Evolutionary conservation across 2,888 invertebrate genomes (phyloP), one percentile per base, ranked within the genome.

Genomic region (Pristionchus mayeri): DNA sequence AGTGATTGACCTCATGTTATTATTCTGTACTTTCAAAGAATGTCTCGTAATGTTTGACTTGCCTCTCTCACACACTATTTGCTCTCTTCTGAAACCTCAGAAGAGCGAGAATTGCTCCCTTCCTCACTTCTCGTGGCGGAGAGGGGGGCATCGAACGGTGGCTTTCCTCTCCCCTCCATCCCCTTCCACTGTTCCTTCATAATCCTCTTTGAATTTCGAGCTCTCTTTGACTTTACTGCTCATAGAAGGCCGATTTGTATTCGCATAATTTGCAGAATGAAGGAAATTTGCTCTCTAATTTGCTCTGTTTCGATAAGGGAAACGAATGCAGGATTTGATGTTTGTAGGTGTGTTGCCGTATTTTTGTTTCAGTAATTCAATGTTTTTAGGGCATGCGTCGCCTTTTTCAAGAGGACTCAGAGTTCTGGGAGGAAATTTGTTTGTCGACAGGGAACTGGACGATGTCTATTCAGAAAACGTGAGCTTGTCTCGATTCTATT

Each of bases 331-430:
- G 60, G 60, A 24, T 60, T 60, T 18, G 60, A 60, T 30, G 60
- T 60, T 18, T 60, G 60, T 60, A 27, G 60, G 60, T 60, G 6
- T 1, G 60, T 60, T 60, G 13, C 0, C 6, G 27, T 18, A 3
- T 0, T 60, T 60, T 44, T 16, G 4, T 60, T 1, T 7, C 2
- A 11, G 21, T 24, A 21, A 6, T 11, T 21, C 3, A 27, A 24
- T 57, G 4, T 9, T 57, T 11, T 0, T 37, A 67, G 67, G 18
- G 67, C 67, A 27, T 67, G 67, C n/a, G n/a, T n/a, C n/a, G 34
- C 67, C 18, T 67, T 67, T n/a, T 67, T 67, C 67, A 67, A 67
- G 30, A 67, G 67, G n/a, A n/a, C 67, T 16, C 18, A 40, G 16
- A 37, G 6, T 3, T 34, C 67, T 21, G 37, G 67, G 16, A 34